Conservation (phyloP, 2,113 vertebrate genomes). For the Spea multiplicata region DNA sequence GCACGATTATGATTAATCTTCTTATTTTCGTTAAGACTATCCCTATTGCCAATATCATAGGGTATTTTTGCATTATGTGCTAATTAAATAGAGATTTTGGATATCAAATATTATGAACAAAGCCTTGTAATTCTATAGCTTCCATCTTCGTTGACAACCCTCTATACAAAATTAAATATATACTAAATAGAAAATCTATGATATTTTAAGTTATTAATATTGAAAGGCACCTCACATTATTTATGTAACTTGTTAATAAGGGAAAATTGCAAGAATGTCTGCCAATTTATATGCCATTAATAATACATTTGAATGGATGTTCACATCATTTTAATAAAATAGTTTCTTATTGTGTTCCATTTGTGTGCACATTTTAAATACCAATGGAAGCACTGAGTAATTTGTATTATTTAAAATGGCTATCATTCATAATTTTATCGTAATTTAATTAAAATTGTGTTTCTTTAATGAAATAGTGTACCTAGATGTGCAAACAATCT, state of each 20-base stretch:
- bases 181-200: background rate
- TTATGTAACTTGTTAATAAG: background rate
- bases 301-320: too few species aligned
- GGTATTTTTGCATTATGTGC: constrained; percentile 30
- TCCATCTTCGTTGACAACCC: background rate
- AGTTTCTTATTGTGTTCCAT: too few species aligned
- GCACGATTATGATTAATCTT: constrained; percentile 41
- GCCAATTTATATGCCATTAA: background rate
- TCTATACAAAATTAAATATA: background rate
- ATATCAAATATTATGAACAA: background rate
- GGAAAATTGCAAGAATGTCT: background rate
- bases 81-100: constrained; percentile 35
- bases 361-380: too few species aligned
- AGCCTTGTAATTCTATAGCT: background rate
- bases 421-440: too few species aligned
- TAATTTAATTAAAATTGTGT: too few species aligned
- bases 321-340: too few species aligned
- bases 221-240: background rate
- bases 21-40: constrained; percentile 32
- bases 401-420: too few species aligned
- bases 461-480: too few species aligned
- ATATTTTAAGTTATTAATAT: background rate
- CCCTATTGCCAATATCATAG: constrained; percentile 18
- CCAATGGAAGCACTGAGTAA: too few species aligned
- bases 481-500: too few species aligned